Conservation (phyloP, 1,140 invertebrate genomes). For the Meloidogyne exigua region DNA sequence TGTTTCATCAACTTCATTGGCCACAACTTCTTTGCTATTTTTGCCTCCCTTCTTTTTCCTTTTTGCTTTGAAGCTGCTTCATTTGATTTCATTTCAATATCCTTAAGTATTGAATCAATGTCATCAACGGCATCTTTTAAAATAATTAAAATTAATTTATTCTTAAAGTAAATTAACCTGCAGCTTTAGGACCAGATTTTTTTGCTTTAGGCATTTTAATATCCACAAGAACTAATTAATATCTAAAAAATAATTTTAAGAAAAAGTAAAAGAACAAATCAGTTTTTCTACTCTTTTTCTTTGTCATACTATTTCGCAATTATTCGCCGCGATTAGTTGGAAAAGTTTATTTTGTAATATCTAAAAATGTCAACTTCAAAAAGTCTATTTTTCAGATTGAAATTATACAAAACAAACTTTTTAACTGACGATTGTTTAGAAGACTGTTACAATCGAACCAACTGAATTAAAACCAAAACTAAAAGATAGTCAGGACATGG, state of each 20-base stretch:
- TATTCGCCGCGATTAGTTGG: too few relatives aligned
- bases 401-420: not conserved
- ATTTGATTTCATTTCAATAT: conserved; percentile 45
- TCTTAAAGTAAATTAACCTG: not conserved
- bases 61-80: conserved; percentile 36
- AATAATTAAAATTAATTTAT: conserved; percentile 6
- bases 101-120: conserved; percentile 45
- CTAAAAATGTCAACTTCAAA: too few relatives aligned
- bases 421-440: conserved; percentile 23
- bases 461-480: not conserved
- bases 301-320: too few relatives aligned
- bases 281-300: too few relatives aligned
- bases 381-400: not conserved
- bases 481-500: conserved; percentile 12
- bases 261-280: not conserved
- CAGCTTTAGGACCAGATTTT: not conserved
- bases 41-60: conserved; percentile 40
- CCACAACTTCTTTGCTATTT: conserved; percentile 15
- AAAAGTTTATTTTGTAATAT: too few relatives aligned
- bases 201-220: conserved; percentile 5
- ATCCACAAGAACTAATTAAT: not conserved
- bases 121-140: conserved; percentile 40
- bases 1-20: not conserved
- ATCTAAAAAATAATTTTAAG: not conserved
- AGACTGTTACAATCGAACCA: conserved; percentile 10